Percentiles rank a stretch among this genome's conserved stretches.
phyloP scores from a whole-genome alignment of 1,140 invertebrate genomes.

The Lineus longissimus region DNA sequence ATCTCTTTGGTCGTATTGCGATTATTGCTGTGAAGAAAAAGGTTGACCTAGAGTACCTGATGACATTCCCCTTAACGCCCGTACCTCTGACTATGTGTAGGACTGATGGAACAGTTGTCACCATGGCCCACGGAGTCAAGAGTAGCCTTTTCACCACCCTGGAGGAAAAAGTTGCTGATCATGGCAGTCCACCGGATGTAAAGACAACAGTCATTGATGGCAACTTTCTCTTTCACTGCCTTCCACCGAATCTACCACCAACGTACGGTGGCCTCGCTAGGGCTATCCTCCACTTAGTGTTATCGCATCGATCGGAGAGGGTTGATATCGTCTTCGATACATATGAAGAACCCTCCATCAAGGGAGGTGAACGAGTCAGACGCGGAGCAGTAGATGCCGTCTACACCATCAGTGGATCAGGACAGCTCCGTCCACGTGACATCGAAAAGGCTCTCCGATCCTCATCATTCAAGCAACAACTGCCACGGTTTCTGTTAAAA shows the following conservation, averaged over 20 bases:
- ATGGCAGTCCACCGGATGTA: background rate
- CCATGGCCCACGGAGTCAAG: slow-evolving; percentile 1
- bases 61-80: background rate
- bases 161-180: background rate
- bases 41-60: background rate
- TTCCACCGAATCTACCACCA: slow-evolving; percentile 4
- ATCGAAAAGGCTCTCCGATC: slow-evolving; percentile 10
- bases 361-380: slow-evolving; percentile 5
- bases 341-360: slow-evolving; percentile 11
- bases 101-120: background rate
- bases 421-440: background rate
- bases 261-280: background rate
- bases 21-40: background rate
- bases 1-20: background rate
- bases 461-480: slow-evolving; percentile 9
- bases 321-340: slow-evolving; percentile 1
- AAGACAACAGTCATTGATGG: background rate
- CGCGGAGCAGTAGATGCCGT: background rate
- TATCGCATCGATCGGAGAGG: background rate
- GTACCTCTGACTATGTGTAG: background rate
- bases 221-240: slow-evolving; percentile 1
- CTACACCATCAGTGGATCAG: background rate
- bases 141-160: background rate
- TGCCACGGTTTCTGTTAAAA: slow-evolving; percentile 9
- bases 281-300: background rate